A percentile compares a stretch with the other conserved stretches of the same genome.
Evolutionary conservation across 2,113 vertebrate genomes (phyloP).

Genomic region (Ascaphus truei): DNA sequence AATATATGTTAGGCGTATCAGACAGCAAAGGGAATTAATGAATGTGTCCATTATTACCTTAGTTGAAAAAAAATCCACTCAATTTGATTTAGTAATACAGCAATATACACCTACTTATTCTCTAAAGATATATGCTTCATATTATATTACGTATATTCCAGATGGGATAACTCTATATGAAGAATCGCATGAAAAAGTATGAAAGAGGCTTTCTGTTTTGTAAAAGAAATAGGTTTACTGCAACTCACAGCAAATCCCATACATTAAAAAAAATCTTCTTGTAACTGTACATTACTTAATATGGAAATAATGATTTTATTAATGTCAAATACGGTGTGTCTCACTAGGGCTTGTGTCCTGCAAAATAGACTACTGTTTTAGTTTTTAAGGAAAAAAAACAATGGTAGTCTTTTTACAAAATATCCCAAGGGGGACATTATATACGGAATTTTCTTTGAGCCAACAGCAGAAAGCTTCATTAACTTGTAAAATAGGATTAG

Average conservation of each 20-base stretch:
- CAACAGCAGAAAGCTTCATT: constrained; percentile 16
- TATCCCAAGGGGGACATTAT: constrained; percentile 18
- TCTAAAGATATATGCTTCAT: constrained; percentile 16
- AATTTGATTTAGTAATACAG: constrained; percentile 6
- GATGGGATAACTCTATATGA: constrained; percentile 3
- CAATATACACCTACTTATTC: constrained; percentile 7
- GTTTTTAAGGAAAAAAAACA: constrained; percentile 7
- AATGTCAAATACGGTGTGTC: not conserved
- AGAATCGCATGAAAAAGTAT: constrained; percentile 3
- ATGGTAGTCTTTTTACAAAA: constrained; percentile 6
- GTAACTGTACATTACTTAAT: constrained; percentile 1
- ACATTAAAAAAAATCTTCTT: not conserved
- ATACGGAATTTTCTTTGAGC: constrained; percentile 7
- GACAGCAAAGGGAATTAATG: not conserved
- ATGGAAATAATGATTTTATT: constrained; percentile 29
- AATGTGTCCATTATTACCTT: constrained; percentile 9
- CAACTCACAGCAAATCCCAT: not conserved
- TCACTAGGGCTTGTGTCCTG: not conserved
- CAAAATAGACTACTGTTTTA: constrained; percentile 25
- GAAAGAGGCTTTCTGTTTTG: constrained; percentile 18
- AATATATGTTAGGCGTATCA: not conserved
- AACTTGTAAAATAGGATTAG: constrained; percentile 12
- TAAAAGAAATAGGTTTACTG: not conserved
- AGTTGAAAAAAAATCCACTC: not conserved
- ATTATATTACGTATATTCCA: constrained; percentile 13